Base-by-base conservation (phyloP, 2,888 invertebrate species). In the Periphyllus acericola region DNA sequence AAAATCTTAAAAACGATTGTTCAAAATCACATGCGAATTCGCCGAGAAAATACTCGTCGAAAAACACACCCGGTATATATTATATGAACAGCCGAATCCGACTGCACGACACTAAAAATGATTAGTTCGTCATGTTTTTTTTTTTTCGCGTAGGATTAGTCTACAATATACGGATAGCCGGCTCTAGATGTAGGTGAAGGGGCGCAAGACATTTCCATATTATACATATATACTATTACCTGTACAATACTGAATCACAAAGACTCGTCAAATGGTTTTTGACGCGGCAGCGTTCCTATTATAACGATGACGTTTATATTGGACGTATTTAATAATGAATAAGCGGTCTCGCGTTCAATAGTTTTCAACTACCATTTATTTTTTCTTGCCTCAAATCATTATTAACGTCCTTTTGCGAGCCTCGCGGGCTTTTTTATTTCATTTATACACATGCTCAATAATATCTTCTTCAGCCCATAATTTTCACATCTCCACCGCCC, bases 61-160 rank as follows among this genome's bases (percentile, higher is more conserved):
- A 46, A 11, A 46, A 46, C 14, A 11, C 14, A 14, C 46, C 46
- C 46, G 11, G 46, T 46, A 46, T 46, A 46, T 14, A 14, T 14
- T 46, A 46, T 46, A 46, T 46, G 32, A 29, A 25, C 32, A 29
- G 32, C 40, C 32, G 11, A 68, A 81, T 71, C 8, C 71, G 66
- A 68, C 25, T 3, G 46, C 36, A 19, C n/a, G 34, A 34, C 29
- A 71, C 32, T 46, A 36, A 83, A 29, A 83, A 74, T 29, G 74
- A 83, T 74, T 40, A 0, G 55, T 55, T 36, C 40, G 78, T 78
- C 78, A 52, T 86, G 72, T 71, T 86, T 86, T 79, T 72, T 86
- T 55, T 71, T 86, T 86, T 79, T 72, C 14, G 71, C 79, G 86
- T 86, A 79, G 79, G 86, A 52, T 52, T 79, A 19, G 66, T 60